Evolutionary conservation across 1,140 invertebrate species (phyloP), one percentile per base, ranked within the genome.

Genomic region (Bombus turneri): DNA sequence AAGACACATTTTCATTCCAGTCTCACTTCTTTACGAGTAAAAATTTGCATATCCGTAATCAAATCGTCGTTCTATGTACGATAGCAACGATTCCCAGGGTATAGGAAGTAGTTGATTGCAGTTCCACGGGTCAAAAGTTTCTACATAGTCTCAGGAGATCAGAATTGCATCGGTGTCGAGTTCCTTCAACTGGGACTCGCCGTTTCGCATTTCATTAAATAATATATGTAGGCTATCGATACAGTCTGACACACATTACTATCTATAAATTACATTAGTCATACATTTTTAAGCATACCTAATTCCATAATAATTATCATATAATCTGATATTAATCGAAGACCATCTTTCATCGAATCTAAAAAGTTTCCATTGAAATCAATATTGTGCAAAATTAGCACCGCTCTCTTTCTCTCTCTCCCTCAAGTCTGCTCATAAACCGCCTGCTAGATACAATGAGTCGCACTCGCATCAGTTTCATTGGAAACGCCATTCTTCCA

Each of bases 311-410:
- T 57, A 15, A 75, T 75, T 57, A 57, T 37, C 31, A 57, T 57
- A 53, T 8, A 53, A 53, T 53, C 18, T 8, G 18, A 53, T 53
- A 53, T 53, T 22, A 53, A 8, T 53, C 47, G 13, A 18, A 25
- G n/a, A 18, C 10, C 8, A 47, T 28, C 9, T 31, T 53, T 53
- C 18, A 53, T 53, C 72, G 18, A 22, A 34, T 15, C 3, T 15
- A 25, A 75, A 53, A 25, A 34, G 31, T 34, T 25, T 75, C 43
- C n/a, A 75, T 75, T 53, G 73, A 75, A 57, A 75, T 75, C 43
- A 31, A 75, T 34, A 18, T 37, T n/a, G 12, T 13, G 73, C 43
- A 8, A 10, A 25, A 57, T 57, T 34, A 53, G 15, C 72, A 57
- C 8, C 68, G 22, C 73, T 57, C 31, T 75, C 73, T 75, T 31